phyloP scores from a whole-genome alignment of 2,113 vertebrate species.

The Mirza zaza region DNA sequence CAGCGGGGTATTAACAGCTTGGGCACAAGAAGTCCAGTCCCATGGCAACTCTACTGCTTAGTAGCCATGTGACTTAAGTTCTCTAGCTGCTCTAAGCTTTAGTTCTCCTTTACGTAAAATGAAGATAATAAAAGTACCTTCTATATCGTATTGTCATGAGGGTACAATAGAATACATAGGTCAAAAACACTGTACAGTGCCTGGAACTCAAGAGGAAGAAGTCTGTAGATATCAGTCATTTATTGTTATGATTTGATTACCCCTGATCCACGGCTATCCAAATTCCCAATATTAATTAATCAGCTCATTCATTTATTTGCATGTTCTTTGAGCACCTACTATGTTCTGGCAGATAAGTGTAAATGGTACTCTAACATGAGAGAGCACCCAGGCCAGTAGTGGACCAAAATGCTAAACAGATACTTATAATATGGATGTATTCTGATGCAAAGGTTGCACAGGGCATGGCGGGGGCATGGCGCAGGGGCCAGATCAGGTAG shows the following conservation, averaged over 20 bases:
- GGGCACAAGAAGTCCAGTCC: not conserved
- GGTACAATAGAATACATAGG: not conserved
- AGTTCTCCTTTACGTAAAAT: not conserved
- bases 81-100: not conserved
- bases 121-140: not conserved
- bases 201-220: not conserved
- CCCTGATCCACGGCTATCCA: not conserved
- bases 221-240: not conserved
- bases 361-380: not conserved
- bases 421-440: not conserved
- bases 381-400: not conserved
- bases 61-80: not conserved
- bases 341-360: not conserved
- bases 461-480: fast-evolving
- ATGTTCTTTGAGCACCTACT: not conserved
- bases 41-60: not conserved
- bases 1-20: not conserved
- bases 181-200: not conserved
- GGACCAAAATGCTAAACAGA: not conserved
- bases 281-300: not conserved
- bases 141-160: not conserved
- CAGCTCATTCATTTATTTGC: not conserved
- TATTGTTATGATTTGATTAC: not conserved
- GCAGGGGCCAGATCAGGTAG: not conserved
- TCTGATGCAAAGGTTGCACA: not conserved